A percentile compares a stretch with the other conserved stretches of the same genome.
Evolutionary conservation across 2,888 invertebrate genomes (phyloP).

Genomic region (Drosophila falleni): DNA sequence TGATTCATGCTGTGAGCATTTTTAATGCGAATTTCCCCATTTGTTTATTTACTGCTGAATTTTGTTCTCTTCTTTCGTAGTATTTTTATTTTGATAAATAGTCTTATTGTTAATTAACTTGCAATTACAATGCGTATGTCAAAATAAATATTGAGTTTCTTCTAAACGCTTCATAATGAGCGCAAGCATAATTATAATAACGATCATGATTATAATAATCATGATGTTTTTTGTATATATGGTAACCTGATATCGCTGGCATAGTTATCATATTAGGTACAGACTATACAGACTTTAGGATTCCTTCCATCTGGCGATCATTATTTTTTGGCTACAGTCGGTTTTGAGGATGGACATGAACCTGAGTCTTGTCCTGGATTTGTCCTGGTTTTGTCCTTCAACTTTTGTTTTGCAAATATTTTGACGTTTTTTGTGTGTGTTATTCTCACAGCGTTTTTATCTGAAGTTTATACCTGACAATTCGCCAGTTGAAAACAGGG

Average conservation of each 20-base stretch:
- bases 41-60: conserved; percentile 19
- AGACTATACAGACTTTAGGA: conserved; percentile 10
- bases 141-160: conserved; percentile 82
- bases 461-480: conserved; percentile 12
- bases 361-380: conserved; percentile 17
- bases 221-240: conserved; percentile 7
- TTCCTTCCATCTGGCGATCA: conserved; percentile 34
- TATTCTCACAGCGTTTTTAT: conserved; percentile 54
- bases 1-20: conserved; percentile 65
- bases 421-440: conserved; percentile 67
- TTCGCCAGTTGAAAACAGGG: conserved; percentile 14
- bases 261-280: conserved; percentile 40
- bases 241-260: conserved; percentile 51
- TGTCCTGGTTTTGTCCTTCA: conserved; percentile 74
- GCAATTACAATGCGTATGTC: conserved; percentile 74
- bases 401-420: conserved; percentile 80
- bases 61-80: neutral
- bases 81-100: conserved; percentile 26
- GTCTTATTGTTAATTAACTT: conserved; percentile 76
- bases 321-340: conserved; percentile 24
- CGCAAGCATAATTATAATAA: conserved; percentile 12
- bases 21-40: conserved; percentile 63
- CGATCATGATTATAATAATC: conserved; percentile 12
- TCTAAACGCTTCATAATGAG: conserved; percentile 29
- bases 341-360: conserved; percentile 1